Evolutionary conservation across 2,888 invertebrate genomes (phyloP).

Genomic region (Gortyna flavago): DNA sequence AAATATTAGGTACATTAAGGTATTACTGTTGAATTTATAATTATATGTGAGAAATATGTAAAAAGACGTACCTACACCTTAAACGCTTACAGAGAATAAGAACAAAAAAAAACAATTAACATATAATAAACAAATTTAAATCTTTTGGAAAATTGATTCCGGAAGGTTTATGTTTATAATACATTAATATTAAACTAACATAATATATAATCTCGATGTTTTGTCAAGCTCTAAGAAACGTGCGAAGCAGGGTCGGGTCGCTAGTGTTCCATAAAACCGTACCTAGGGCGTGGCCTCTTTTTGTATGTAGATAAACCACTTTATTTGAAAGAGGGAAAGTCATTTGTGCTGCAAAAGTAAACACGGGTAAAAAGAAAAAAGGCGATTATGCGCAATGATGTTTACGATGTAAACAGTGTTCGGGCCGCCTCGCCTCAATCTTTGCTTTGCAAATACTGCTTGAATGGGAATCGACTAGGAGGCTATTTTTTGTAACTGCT

Average conservation of each 20-base stretch:
- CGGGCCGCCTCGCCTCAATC: slow-evolving; percentile 74
- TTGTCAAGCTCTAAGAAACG: not conserved
- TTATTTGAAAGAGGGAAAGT: slow-evolving; percentile 71
- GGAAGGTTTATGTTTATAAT: not conserved
- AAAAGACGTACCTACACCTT: not conserved
- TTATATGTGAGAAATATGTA: not conserved
- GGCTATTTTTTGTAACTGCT: slow-evolving; percentile 45
- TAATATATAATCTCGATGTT: not conserved
- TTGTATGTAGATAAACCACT: slow-evolving; percentile 59
- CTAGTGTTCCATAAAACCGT: slow-evolving; percentile 29
- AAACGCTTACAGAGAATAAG: not conserved
- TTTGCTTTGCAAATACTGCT: slow-evolving; percentile 78
- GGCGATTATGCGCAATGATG: slow-evolving; percentile 84
- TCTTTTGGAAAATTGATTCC: not conserved
- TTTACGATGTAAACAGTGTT: slow-evolving; percentile 80
- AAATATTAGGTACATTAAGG: not conserved
- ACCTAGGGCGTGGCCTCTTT: slow-evolving; percentile 48
- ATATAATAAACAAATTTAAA: not conserved
- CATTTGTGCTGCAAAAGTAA: slow-evolving; percentile 72
- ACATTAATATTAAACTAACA: too few relatives aligned
- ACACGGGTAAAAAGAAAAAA: slow-evolving; percentile 77
- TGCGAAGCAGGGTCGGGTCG: not conserved
- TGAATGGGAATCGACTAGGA: slow-evolving; percentile 53
- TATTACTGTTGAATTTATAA: not conserved
- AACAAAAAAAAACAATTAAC: not conserved